Base-by-base conservation (phyloP, 1,140 invertebrate genomes). In the Cyphomyrmex costatus region DNA sequence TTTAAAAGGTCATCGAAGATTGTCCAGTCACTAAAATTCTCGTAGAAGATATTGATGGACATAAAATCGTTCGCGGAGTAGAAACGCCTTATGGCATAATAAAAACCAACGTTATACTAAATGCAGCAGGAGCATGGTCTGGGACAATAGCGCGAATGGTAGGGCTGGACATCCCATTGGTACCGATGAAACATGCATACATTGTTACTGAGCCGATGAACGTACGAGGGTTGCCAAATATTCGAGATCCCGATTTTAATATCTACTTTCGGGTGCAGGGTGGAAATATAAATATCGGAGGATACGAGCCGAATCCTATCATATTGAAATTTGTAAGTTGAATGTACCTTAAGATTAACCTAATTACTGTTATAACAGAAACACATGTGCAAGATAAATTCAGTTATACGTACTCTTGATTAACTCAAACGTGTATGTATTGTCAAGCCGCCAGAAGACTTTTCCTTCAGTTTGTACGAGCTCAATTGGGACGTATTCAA, bases 111-210 rank as follows among this genome's bases (percentile, higher is more conserved):
- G 96, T 96, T 88, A 95, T 98, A 24, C 96, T 98, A 3, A 98
- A 98, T 91, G 97, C 97, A 86, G 95, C 96, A 89, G 98, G 98
- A 51, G 97, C 96, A 1, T 99, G 98, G 98, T 97, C 98, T 1
- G 96, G 96, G 30, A 96, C 97, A 82, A 95, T 98, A 66, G 96
- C 97, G 0, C 95, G 96, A 85, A 97, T 97, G 94, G 96, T 97
- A 24, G 97, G 97, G 2, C 92, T 97, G 1, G 94, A 96, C 12
- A 96, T 98, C 12, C 98, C 98, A 0, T 87, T 98, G 24, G 94
- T 97, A 36, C 96, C 98, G 0, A 98, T 98, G 96, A 98, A 98
- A 93, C 98, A 99, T 92, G 97, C 98, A 0, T 99, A 98, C 90
- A 97, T 99, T 6, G 96, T 98, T 0, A 97, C 97, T 0, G 97